phyloP scores from a whole-genome alignment of 2,797 vertebrate genomes.

The Schizopygopsis pylzovi region DNA sequence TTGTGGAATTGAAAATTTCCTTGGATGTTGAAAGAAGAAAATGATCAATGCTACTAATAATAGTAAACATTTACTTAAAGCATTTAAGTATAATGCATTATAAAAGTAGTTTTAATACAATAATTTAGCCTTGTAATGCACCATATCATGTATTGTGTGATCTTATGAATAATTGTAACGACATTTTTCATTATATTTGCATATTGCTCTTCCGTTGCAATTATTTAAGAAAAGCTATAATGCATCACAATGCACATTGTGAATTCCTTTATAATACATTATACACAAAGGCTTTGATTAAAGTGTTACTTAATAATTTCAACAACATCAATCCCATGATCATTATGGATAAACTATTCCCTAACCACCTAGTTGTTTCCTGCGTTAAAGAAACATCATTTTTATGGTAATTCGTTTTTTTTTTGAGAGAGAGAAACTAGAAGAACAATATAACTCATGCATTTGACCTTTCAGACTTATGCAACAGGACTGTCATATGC shows the following conservation, averaged over 20 bases:
- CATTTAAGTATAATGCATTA: too few species aligned
- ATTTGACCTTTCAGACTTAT: constrained; percentile 2
- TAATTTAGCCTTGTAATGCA: neutral
- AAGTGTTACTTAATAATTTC: neutral
- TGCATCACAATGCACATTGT: neutral
- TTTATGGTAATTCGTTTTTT: neutral
- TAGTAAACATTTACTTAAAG: neutral
- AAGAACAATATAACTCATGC: neutral
- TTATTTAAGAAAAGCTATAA: too few species aligned
- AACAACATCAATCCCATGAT: neutral
- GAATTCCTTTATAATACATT: too few species aligned
- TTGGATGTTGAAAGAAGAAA: too few species aligned
- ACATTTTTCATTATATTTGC: too few species aligned
- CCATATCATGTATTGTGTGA: too few species aligned
- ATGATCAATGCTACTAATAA: neutral
- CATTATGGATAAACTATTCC: neutral
- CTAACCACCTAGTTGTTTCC: neutral
- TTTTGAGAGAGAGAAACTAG: neutral
- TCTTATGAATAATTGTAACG: too few species aligned
- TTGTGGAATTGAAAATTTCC: too few species aligned
- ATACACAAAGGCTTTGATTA: neutral
- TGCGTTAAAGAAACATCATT: neutral
- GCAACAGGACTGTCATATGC: neutral
- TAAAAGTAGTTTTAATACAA: neutral
- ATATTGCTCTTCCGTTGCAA: too few species aligned